A percentile compares a stretch with the other conserved stretches of the same genome.
Evolutionary conservation across 1,140 invertebrate genomes (phyloP).

Genomic region (Phthorimaea operculella): DNA sequence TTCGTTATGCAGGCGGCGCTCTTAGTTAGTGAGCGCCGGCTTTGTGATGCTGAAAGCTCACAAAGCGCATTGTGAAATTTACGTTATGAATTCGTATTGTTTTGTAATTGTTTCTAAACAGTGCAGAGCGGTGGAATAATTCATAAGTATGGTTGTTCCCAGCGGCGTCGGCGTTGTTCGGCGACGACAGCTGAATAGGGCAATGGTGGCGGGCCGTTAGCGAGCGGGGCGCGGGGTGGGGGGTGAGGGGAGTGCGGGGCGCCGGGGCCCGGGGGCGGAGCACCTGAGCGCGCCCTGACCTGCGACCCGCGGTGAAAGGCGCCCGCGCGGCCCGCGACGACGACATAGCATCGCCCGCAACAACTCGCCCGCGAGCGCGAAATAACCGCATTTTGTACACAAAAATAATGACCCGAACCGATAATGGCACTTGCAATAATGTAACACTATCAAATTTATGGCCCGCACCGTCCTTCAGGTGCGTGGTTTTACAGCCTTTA

Average conservation of each 20-base stretch:
- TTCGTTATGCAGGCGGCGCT: background rate
- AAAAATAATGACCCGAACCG: constrained; percentile 21
- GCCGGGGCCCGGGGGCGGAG: constrained; percentile 40
- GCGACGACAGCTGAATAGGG: constrained; percentile 62
- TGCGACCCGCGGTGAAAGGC: constrained; percentile 64
- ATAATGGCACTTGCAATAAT: constrained; percentile 5
- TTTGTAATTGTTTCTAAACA: constrained; percentile 60
- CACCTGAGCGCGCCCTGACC: constrained; percentile 65
- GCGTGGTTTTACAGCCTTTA: background rate
- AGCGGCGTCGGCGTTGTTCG: constrained; percentile 46
- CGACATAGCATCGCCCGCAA: constrained; percentile 40
- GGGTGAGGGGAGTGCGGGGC: constrained; percentile 17
- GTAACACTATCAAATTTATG: constrained; percentile 3
- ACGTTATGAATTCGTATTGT: constrained; percentile 62
- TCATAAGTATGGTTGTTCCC: constrained; percentile 54
- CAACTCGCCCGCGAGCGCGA: constrained; percentile 25
- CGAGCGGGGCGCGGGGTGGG: constrained; percentile 18
- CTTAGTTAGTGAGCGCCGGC: background rate
- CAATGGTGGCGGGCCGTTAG: constrained; percentile 48
- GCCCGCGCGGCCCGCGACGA: constrained; percentile 30
- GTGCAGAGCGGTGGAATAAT: constrained; percentile 52
- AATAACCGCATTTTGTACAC: constrained; percentile 44
- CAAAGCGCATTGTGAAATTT: constrained; percentile 53
- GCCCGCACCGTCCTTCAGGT: background rate
- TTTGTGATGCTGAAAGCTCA: constrained; percentile 28